Conservation (phyloP, 1,140 invertebrate genomes). For the Centruroides sculpturatus region DNA sequence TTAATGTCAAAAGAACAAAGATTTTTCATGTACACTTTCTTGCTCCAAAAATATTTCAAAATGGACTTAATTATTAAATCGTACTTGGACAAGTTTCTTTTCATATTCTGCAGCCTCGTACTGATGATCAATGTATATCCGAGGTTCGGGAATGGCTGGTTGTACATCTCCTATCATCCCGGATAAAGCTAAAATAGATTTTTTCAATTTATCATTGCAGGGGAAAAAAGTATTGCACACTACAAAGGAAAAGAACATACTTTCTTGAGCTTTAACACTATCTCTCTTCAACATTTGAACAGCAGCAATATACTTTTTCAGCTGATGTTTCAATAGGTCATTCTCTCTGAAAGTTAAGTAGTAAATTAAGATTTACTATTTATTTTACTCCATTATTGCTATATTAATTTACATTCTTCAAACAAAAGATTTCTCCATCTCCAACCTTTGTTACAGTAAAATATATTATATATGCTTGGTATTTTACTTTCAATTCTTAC, state of each 20-base stretch:
- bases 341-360: slow-evolving; percentile 50
- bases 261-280: slow-evolving; percentile 33
- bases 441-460: too few relatives aligned
- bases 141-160: slow-evolving; percentile 28
- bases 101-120: slow-evolving; percentile 69
- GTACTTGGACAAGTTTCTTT: slow-evolving; percentile 70
- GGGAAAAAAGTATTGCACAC: too few relatives aligned
- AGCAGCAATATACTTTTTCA: slow-evolving; percentile 76
- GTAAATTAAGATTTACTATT: neutral
- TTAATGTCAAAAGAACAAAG: too few relatives aligned
- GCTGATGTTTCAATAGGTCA: slow-evolving; percentile 67
- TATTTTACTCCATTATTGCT: too few relatives aligned
- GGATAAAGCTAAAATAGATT: slow-evolving; percentile 2
- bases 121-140: slow-evolving; percentile 37
- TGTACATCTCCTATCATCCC: slow-evolving; percentile 19
- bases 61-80: neutral
- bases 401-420: too few relatives aligned
- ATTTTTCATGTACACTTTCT: too few relatives aligned
- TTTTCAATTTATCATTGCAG: too few relatives aligned
- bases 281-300: slow-evolving; percentile 62
- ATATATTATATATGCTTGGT: too few relatives aligned
- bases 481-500: too few relatives aligned
- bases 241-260: slow-evolving; percentile 9
- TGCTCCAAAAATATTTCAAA: too few relatives aligned
- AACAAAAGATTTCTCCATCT: too few relatives aligned